Evolutionary conservation across 1,140 invertebrate species (phyloP), one percentile per base, ranked within the genome.

Genomic region (Brachystomella parvula): DNA sequence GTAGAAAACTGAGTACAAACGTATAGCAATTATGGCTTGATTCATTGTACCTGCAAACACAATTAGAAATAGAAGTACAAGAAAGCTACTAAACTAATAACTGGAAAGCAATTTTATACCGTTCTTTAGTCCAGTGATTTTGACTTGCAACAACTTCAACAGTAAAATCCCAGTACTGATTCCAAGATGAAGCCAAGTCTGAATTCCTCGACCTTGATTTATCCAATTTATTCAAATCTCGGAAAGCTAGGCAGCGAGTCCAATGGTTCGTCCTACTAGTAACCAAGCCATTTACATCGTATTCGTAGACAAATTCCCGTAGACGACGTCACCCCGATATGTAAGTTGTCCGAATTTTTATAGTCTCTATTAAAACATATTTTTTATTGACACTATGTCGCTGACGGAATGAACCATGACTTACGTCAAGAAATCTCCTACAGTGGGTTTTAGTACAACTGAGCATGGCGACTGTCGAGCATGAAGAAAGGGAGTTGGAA

Each of bases 351-450:
- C 47, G 84, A 84, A 78, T 88, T 87, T 75, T 83, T 84, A 77
- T 89, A 89, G 77, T 88, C 84, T 78, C 87, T 89, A 78, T 66
- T 82, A 81, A 33, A 1, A 9, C 28, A 21, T 12, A 60, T 12
- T 12, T 60, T 60, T 28, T 33, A 28, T 33, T 24, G 3, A 9
- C 29, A 60, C 9, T 3, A 12, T 60, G 31, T 62, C 28, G 12
- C 6, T 28, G 21, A 62, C 65, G 70, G 65, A 33, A 32, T 62
- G 12, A 35, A 24, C 32, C 28, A 71, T 69, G 63, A 77, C 81
- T 84, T 81, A 90, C 88, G 88, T 86, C 63, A 90, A 79, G 79
- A 91, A 91, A 80, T 89, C 86, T 58, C 88, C 88, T 69, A 81
- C 81, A 17, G 89, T 89, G 62, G 89, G 88, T 77, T 87, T 87